These are phyloP conservation scores for human DNA, from an alignment of 2,113 vertebrate genomes.

Conservation along the genomic window DNA sequence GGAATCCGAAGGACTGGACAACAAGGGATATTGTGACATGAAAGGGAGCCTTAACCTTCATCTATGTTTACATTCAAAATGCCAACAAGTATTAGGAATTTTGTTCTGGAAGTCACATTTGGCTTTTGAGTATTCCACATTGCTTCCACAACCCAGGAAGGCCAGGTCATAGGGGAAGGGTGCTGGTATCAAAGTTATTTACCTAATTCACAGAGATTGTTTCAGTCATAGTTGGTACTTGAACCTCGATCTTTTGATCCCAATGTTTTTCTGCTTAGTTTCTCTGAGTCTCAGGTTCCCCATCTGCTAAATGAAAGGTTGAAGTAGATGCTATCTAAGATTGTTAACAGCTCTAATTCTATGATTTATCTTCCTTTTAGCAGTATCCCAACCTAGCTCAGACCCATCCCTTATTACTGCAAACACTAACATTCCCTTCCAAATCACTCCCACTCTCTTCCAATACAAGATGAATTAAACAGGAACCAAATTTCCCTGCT, in stretches of 20 bases:
- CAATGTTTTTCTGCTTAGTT: neutral
- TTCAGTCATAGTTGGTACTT: neutral
- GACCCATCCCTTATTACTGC: neutral
- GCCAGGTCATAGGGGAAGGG: neutral
- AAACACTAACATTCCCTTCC: conserved; percentile 4
- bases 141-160: neutral
- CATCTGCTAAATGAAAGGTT: neutral
- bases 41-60: neutral
- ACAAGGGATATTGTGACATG: neutral
- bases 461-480: neutral
- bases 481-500: conserved; percentile 21
- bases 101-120: neutral
- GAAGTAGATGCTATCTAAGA: neutral
- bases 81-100: neutral
- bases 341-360: neutral
- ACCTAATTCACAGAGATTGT: neutral
- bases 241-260: neutral
- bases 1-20: neutral
- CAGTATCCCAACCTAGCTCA: neutral
- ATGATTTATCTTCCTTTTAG: neutral
- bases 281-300: neutral
- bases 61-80: neutral
- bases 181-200: neutral
- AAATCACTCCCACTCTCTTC: neutral
- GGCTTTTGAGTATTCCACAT: neutral